Evolutionary conservation across 2,113 vertebrate genomes (phyloP).

Genomic region (Melierax canorus): DNA sequence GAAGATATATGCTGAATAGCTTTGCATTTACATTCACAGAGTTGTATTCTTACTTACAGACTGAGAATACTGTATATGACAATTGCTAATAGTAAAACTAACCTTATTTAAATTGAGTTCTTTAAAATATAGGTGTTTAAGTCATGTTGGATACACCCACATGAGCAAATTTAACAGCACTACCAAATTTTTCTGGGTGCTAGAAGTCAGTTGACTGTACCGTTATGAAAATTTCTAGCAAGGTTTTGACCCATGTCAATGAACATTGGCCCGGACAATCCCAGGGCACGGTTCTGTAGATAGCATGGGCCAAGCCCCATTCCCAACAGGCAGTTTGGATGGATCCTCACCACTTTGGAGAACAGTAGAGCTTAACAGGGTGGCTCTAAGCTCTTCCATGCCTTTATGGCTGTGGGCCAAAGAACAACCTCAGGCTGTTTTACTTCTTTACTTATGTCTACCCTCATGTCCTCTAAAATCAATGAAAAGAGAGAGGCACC

Average conservation of each 20-base stretch:
- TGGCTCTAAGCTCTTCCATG: neutral
- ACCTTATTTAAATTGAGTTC: neutral
- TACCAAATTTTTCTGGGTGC: neutral
- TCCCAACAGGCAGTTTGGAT: neutral
- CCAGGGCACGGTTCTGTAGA: neutral
- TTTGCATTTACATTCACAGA: neutral
- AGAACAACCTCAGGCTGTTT: neutral
- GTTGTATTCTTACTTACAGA: accelerated
- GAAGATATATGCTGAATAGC: neutral
- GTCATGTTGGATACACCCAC: neutral
- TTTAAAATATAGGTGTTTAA: neutral
- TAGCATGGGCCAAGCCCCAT: neutral
- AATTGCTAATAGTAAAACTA: neutral
- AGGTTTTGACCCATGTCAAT: neutral
- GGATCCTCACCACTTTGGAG: neutral
- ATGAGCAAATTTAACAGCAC: neutral
- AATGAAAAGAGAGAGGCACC: neutral
- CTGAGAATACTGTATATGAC: neutral
- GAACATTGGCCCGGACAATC: neutral
- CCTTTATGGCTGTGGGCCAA: neutral
- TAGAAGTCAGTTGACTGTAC: neutral
- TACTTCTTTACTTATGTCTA: neutral
- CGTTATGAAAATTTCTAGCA: neutral
- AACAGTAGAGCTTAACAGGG: neutral
- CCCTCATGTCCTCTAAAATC: neutral